Conservation (phyloP, 2,113 vertebrate genomes). For the Sphyrna mokarran region DNA sequence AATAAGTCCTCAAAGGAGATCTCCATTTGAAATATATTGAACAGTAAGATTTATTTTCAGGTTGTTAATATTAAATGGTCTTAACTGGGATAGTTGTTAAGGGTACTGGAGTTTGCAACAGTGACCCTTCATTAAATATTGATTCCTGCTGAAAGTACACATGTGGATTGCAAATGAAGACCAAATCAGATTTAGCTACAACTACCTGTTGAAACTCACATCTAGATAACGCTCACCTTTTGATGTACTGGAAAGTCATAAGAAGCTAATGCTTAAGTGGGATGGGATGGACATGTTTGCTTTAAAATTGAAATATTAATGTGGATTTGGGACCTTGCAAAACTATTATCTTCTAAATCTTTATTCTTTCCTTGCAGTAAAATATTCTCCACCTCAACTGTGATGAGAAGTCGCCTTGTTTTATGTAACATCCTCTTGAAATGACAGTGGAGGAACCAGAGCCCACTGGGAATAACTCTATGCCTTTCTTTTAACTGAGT, state of each 20-base stretch:
- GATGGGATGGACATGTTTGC: not conserved
- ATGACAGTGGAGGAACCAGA: slow-evolving; percentile 25
- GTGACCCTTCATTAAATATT: not conserved
- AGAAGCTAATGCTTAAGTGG: not conserved
- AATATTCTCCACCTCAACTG: not conserved
- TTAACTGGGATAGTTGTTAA: not conserved
- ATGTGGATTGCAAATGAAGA: not conserved
- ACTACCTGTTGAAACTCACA: not conserved
- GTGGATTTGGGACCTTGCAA: not conserved
- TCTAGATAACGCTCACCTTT: not conserved
- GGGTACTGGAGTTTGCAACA: not conserved
- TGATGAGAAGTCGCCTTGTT: not conserved
- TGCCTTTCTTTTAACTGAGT: not conserved
- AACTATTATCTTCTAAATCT: not conserved
- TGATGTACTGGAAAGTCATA: not conserved
- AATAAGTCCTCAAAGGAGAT: not conserved
- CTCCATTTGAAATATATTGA: not conserved
- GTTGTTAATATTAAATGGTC: not conserved
- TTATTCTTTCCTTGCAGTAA: slow-evolving; percentile 19
- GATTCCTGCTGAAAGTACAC: not conserved
- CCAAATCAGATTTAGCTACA: not conserved
- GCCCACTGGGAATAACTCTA: not conserved
- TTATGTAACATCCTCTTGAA: slow-evolving; percentile 22
- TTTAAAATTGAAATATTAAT: not conserved
- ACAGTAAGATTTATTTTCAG: not conserved